Conservation (phyloP, 2,113 vertebrate species). For the Macroglossus sobrinus region DNA sequence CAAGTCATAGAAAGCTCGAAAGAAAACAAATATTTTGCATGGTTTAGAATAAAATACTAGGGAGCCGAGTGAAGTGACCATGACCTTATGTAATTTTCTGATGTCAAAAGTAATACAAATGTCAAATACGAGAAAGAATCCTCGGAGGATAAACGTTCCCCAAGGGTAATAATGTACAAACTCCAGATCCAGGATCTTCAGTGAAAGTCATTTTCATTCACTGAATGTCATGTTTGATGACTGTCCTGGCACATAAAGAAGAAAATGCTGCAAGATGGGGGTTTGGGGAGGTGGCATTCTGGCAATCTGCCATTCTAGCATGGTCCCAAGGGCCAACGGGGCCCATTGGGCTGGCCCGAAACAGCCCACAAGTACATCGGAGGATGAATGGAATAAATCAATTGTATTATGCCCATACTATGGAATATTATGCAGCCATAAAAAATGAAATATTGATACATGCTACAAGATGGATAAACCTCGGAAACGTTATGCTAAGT, state of each 20-base stretch:
- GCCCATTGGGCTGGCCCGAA: background rate
- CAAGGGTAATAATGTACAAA: background rate
- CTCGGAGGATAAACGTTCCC: background rate
- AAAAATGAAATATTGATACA: background rate
- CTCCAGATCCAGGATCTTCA: background rate
- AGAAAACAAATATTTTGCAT: conserved; percentile 12
- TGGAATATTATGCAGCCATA: background rate
- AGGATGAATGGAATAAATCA: background rate
- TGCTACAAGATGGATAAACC: too few species aligned
- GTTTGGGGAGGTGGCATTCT: background rate
- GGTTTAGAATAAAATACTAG: background rate
- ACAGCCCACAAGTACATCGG: background rate
- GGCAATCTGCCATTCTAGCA: too few species aligned
- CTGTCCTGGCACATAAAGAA: background rate
- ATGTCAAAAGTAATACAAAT: background rate
- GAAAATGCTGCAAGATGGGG: background rate
- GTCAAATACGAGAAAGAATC: background rate
- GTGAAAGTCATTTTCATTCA: background rate
- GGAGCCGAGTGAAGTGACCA: background rate
- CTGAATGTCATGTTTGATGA: background rate
- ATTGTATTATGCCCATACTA: accelerated
- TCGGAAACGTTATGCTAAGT: background rate
- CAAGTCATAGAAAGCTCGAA: background rate
- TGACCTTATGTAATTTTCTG: background rate
- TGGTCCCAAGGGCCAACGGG: background rate